Base-by-base conservation (phyloP, 2,113 vertebrate species). In the Parus major region DNA sequence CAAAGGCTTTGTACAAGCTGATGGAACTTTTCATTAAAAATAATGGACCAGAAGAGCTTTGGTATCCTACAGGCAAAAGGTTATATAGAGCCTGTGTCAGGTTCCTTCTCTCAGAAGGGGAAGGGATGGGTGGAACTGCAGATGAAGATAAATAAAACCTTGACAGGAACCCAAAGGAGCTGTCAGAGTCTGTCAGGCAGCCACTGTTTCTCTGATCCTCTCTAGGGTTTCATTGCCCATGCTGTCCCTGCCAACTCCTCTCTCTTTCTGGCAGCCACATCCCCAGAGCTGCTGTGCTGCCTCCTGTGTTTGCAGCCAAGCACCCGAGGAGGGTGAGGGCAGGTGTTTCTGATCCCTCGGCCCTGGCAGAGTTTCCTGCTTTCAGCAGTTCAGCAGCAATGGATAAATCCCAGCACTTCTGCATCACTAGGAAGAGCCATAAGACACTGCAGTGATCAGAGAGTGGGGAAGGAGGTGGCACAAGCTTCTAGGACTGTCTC, bases 111-210 rank as follows among this genome's bases (percentile, higher is more conserved):
- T 73, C 17, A 15, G 27, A 42, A 80, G 56, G 46, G 39, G 29
- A 56, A 46, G 63, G 41, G 39, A n/a, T 53, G 71, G 87, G 91
- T 80, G 87, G 66, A 82, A 76, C 72, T 86, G 86, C 82, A 70
- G 92, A 83, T 69, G 76, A 68, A 68, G 70, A 95, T 66, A 85
- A 94, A 47, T 75, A 84, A 94, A 86, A 52, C 35, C 59, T 56
- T 88, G 82, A 93, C 55, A 60, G 63, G 52, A 80, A 21, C 86
- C 46, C 12, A 15, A 27, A 66, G 71, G 33, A 88, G 39, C 64
- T 0, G 0, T 31, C 47, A 17, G 76, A 69, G 64, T 25, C 86
- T 17, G 5, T 83, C 64, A 86, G 70, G 75, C 85, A 88, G 81
- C 44, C 1, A 0, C 52, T 44, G 41, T 78, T 53, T 77, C 64